Conservation (phyloP, 2,888 invertebrate species). For the Chrysopilus asiliformis region DNA sequence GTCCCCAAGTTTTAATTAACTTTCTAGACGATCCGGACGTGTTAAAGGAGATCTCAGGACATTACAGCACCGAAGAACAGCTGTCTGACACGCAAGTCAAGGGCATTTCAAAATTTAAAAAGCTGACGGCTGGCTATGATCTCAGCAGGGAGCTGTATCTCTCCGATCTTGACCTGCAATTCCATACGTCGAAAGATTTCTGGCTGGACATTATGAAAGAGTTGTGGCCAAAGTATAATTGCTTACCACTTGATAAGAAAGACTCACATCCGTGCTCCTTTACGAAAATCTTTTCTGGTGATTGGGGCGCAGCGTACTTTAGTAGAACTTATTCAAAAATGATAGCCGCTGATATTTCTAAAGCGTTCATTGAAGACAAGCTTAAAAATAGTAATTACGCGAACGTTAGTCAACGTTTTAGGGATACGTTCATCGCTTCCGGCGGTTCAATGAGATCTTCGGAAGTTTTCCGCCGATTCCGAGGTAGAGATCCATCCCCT, state of each 20-base stretch:
- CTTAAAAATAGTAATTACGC: slow-evolving; percentile 34
- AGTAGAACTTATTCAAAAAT: slow-evolving; percentile 74
- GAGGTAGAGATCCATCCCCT: slow-evolving; percentile 82
- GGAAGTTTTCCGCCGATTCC: slow-evolving; percentile 79
- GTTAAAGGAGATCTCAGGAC: slow-evolving; percentile 52
- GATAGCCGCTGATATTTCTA: slow-evolving; percentile 81
- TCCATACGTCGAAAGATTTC: slow-evolving; percentile 61
- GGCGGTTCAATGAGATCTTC: slow-evolving; percentile 72
- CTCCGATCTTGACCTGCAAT: slow-evolving; percentile 67
- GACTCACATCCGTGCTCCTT: slow-evolving; percentile 81
- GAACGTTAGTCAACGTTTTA: slow-evolving; percentile 55
- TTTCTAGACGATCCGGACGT: slow-evolving; percentile 58
- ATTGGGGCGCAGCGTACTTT: slow-evolving; percentile 78
- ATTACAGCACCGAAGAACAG: slow-evolving; percentile 58
- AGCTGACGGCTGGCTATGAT: slow-evolving; percentile 65
- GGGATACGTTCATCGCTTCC: slow-evolving; percentile 67
- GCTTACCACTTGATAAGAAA: slow-evolving; percentile 52
- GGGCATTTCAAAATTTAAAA: slow-evolving; percentile 47
- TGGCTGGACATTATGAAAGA: slow-evolving; percentile 70
- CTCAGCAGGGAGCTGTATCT: slow-evolving; percentile 71
- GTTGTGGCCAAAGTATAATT: slow-evolving; percentile 69
- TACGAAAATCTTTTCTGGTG: slow-evolving; percentile 66
- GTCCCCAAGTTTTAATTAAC: slow-evolving; percentile 68
- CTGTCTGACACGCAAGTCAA: slow-evolving; percentile 52
- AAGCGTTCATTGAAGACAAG: slow-evolving; percentile 52